Conservation (phyloP, 2,888 invertebrate species). For the Vannuccia rotundouncinata region DNA sequence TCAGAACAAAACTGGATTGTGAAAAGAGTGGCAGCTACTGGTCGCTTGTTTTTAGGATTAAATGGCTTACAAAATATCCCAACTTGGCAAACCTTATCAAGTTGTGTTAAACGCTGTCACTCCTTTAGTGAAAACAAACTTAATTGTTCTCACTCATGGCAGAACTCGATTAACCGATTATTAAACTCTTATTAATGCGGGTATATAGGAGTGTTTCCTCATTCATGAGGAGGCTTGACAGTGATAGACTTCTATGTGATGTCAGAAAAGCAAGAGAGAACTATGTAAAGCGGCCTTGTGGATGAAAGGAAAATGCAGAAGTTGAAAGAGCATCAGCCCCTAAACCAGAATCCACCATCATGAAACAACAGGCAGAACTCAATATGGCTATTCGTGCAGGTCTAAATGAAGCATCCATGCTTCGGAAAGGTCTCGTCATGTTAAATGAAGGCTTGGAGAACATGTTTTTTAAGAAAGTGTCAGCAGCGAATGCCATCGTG, state of each 20-base stretch:
- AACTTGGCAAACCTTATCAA: constrained; percentile 16
- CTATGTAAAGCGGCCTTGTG: constrained; percentile 18
- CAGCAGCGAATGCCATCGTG: constrained; percentile 17
- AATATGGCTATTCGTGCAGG: constrained; percentile 12
- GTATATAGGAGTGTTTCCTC: constrained; percentile 23
- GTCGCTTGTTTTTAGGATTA: constrained; percentile 17
- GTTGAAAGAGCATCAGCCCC: constrained; percentile 16
- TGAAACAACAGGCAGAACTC: constrained; percentile 12
- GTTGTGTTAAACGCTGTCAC: constrained; percentile 23
- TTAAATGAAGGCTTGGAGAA: constrained; percentile 4
- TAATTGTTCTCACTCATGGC: constrained; percentile 23
- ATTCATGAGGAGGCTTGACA: constrained; percentile 9
- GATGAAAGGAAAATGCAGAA: constrained; percentile 22
- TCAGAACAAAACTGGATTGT: constrained; percentile 14
- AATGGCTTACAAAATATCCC: constrained; percentile 20
- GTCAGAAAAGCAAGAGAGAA: constrained; percentile 8
- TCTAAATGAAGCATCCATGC: constrained; percentile 23
- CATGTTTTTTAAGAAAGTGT: not conserved
- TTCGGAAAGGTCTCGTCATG: constrained; percentile 9
- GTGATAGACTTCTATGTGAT: not conserved
- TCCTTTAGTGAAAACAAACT: constrained; percentile 20
- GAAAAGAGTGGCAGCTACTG: constrained; percentile 21
- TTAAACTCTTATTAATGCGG: not conserved
- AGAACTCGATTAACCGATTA: constrained; percentile 14
- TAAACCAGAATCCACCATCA: constrained; percentile 16